Conservation (phyloP, 1,140 invertebrate genomes). For the Procambarus virginalis region DNA sequence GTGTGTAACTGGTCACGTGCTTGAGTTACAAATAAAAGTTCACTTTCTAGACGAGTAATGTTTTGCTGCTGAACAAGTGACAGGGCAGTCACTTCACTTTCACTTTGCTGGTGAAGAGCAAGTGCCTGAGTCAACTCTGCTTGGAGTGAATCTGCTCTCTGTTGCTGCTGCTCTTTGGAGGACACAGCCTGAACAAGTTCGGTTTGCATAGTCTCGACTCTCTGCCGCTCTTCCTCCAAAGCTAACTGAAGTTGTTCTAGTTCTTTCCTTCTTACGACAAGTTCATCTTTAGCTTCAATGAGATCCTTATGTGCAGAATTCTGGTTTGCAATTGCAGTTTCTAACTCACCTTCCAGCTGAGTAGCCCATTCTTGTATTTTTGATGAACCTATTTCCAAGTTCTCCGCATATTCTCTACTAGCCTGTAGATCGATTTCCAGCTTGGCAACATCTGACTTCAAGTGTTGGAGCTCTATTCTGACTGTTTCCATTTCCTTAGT, state of each 20-base stretch:
- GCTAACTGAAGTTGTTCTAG: constrained; percentile 2
- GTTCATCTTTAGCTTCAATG: constrained; percentile 13
- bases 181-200: constrained; percentile 18
- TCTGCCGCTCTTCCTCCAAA: constrained; percentile 27
- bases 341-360: constrained; percentile 48
- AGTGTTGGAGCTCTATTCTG: constrained; percentile 15
- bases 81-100: constrained; percentile 31
- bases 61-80: constrained; percentile 40
- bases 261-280: neutral
- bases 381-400: constrained; percentile 23
- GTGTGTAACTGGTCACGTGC: constrained; percentile 29
- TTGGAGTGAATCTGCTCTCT: constrained; percentile 39
- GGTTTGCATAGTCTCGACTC: constrained; percentile 21
- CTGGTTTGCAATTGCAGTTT: constrained; percentile 10
- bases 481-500: constrained; percentile 19
- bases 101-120: constrained; percentile 32
- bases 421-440: constrained; percentile 37
- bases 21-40: constrained; percentile 28
- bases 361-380: constrained; percentile 40
- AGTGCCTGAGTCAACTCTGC: constrained; percentile 25
- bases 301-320: neutral
- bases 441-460: constrained; percentile 23
- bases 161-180: constrained; percentile 27
- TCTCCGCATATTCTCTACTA: constrained; percentile 32
- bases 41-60: constrained; percentile 44